Evolutionary conservation across 1,140 invertebrate genomes (phyloP), one percentile per base, ranked within the genome.

Genomic region (Pectinophora gossypiella): DNA sequence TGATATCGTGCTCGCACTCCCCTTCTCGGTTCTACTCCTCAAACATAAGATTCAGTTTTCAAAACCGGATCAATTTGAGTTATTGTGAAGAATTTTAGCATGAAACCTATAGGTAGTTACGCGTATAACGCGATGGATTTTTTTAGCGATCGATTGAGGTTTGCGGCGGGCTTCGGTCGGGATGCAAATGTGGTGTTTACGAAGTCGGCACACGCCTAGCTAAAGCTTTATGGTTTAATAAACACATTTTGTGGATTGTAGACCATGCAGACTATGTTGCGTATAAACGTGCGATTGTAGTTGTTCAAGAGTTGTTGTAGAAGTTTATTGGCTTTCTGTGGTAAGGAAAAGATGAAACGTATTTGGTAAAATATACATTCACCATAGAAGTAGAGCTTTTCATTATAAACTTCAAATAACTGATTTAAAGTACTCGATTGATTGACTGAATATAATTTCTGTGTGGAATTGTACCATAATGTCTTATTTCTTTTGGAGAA

Each of bases 61-160:
- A 16, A 1, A 13, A 40, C 36, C 15, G 36, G 16, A 40, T 6
- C 35, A 16, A 40, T 1, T 16, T 40, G 16, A 15, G 36, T 40
- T 40, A 15, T 3, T 61, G 51, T 63, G 60, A 52, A 60, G 32
- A 35, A 40, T 46, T 58, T 47, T 48, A 49, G 19, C 18, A 10
- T 9, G 58, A 59, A 61, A 65, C n/a, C n/a, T 72, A 68, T 73
- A 76, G 74, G 72, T 73, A 75, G 69, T 65, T 63, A 56, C 45
- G 60, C 56, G 69, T 63, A 77, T 83, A 79, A 83, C 75, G 65
- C 76, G 76, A 67, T 76, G 73, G 70, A 77, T 85, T 82, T 73
- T 68, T 83, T 81, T 80, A 74, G 68, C 78, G 73, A 77, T 82
- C 78, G 76, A 85, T 82, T 81, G 75, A 82, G 72, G 74, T 80